Percentiles rank a stretch among this genome's conserved stretches.
phyloP scores from a whole-genome alignment of 2,888 invertebrate species.

The Drosophila flavopinicola region DNA sequence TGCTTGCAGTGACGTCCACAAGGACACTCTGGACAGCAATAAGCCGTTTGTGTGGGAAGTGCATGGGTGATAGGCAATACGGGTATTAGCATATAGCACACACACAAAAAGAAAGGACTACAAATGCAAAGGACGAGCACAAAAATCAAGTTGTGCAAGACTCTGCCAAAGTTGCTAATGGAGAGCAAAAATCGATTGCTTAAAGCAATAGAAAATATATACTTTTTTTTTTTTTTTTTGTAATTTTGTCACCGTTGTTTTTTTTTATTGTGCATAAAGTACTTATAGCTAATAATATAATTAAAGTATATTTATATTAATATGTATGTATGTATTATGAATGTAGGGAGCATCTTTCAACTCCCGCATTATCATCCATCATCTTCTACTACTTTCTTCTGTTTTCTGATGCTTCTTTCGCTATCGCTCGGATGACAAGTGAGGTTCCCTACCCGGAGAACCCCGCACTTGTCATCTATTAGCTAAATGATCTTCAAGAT shows the following conservation, averaged over 20 bases:
- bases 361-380: conserved; percentile 66
- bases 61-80: neutral
- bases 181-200: neutral
- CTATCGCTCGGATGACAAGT: conserved; percentile 59
- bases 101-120: conserved; percentile 6
- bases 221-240: conserved; percentile 67
- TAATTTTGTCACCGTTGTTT: conserved; percentile 85
- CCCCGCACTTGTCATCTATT: conserved; percentile 67
- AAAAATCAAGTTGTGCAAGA: conserved; percentile 34
- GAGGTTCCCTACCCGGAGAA: conserved; percentile 64
- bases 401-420: conserved; percentile 46
- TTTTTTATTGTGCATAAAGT: conserved; percentile 83
- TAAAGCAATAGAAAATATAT: neutral
- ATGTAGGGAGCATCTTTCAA: conserved; percentile 65
- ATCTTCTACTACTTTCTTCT: conserved; percentile 38
- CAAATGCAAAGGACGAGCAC: conserved; percentile 7
- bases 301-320: conserved; percentile 69
- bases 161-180: neutral
- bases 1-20: conserved; percentile 24
- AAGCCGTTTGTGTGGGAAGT: conserved; percentile 24
- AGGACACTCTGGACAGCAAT: conserved; percentile 22
- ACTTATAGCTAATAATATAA: conserved; percentile 82
- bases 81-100: conserved; percentile 19
- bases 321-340: conserved; percentile 70
- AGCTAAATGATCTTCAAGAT: conserved; percentile 61